Evolutionary conservation across 2,113 vertebrate genomes (phyloP).

Genomic region (Lota lota): DNA sequence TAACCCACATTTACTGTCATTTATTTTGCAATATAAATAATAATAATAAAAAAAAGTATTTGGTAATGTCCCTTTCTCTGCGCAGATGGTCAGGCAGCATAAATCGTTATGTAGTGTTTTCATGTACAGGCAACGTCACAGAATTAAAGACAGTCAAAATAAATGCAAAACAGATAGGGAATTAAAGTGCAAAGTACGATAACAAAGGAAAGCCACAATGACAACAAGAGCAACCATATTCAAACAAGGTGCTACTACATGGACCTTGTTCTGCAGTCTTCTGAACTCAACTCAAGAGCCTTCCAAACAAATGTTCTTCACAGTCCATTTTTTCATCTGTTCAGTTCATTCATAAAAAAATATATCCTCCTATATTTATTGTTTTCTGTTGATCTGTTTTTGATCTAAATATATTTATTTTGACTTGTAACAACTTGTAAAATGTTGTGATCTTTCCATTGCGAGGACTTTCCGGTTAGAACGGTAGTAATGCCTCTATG

Average conservation of each 20-base stretch:
- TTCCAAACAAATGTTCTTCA: neutral
- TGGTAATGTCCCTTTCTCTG: too few species aligned
- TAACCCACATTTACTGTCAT: too few species aligned
- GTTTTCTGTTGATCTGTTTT: too few species aligned
- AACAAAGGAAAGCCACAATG: conserved; percentile 4
- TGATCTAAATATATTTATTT: too few species aligned
- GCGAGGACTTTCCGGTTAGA: too few species aligned
- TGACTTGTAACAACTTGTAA: too few species aligned
- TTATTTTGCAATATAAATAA: too few species aligned
- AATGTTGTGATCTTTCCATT: too few species aligned
- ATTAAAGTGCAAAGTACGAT: conserved; percentile 63
- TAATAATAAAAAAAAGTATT: conserved; percentile 27
- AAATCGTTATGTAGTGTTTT: neutral
- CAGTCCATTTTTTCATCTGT: neutral
- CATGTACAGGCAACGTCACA: conserved; percentile 33
- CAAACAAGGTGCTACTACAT: neutral
- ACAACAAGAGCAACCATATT: neutral
- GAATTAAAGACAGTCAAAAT: conserved; percentile 25
- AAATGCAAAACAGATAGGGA: conserved; percentile 1
- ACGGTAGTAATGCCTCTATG: too few species aligned
- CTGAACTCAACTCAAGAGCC: neutral
- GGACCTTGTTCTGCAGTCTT: neutral
- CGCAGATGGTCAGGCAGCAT: neutral
- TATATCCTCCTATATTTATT: too few species aligned
- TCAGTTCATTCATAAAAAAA: too few species aligned